phyloP scores from a whole-genome alignment of 2,113 vertebrate genomes.

The Nestor notabilis region DNA sequence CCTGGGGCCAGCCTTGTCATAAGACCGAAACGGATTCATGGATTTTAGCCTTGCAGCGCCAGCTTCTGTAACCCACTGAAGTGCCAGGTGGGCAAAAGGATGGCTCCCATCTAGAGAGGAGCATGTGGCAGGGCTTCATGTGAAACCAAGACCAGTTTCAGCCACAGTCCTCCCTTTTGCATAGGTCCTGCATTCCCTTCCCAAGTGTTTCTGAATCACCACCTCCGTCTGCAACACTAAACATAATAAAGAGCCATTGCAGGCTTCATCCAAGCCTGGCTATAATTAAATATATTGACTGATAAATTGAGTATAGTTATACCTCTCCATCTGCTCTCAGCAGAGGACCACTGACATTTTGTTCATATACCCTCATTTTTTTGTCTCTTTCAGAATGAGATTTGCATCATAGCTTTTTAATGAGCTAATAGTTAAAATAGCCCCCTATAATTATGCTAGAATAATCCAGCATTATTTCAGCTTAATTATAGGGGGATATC shows the following conservation, averaged over 20 bases:
- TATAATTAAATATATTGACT: constrained; percentile 60
- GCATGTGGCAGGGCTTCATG: not conserved
- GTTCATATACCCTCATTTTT: constrained; percentile 37
- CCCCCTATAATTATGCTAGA: constrained; percentile 68
- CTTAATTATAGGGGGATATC: constrained; percentile 68
- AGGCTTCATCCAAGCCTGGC: constrained; percentile 19
- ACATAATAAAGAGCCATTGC: constrained; percentile 26
- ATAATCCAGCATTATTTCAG: constrained; percentile 72
- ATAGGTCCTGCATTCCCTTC: not conserved
- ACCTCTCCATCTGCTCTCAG: constrained; percentile 59
- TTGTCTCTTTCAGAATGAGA: constrained; percentile 1
- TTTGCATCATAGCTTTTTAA: constrained; percentile 73
- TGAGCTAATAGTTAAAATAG: constrained; percentile 76
- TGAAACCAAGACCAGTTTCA: not conserved
- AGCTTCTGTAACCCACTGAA: not conserved
- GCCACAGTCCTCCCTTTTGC: not conserved
- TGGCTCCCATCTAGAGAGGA: not conserved
- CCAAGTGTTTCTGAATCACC: not conserved
- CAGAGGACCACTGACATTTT: constrained; percentile 47
- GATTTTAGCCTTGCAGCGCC: not conserved
- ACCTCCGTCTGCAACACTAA: constrained; percentile 1
- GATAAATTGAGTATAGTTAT: constrained; percentile 44
- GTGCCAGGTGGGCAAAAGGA: not conserved
- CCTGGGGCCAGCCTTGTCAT: rapidly evolving
- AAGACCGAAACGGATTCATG: rapidly evolving